Evolutionary conservation across 2,888 invertebrate genomes (phyloP).

Genomic region (Gerosis bhagava): DNA sequence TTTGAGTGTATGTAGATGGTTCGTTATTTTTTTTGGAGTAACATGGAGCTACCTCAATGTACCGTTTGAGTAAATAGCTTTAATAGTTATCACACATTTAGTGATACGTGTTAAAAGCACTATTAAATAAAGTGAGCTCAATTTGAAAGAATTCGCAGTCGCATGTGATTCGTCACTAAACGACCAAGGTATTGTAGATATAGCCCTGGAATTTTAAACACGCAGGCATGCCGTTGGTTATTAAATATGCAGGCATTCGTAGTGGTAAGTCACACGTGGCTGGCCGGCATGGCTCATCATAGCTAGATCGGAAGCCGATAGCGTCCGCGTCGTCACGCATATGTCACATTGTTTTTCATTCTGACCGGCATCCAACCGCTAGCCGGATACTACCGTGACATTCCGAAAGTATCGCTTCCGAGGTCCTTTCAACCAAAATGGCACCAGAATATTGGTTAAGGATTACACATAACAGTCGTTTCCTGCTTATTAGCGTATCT

Average conservation of each 20-base stretch:
- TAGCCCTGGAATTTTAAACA: conserved; percentile 8
- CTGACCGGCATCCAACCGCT: conserved; percentile 56
- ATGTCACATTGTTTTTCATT: conserved; percentile 50
- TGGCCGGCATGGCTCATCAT: conserved; percentile 34
- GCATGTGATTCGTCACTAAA: background rate
- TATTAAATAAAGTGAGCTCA: too few species aligned
- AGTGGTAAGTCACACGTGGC: conserved; percentile 23
- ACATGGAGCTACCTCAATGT: too few species aligned
- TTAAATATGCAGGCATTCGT: conserved; percentile 29
- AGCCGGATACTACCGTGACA: conserved; percentile 67
- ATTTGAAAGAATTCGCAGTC: too few species aligned
- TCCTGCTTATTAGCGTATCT: conserved; percentile 19
- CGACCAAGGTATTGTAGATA: background rate
- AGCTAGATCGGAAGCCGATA: conserved; percentile 67
- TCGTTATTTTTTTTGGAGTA: too few species aligned
- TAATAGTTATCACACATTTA: too few species aligned
- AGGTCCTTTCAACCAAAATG: conserved; percentile 28
- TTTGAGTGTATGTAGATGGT: too few species aligned
- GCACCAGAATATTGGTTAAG: conserved; percentile 25
- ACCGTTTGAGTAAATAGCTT: too few species aligned
- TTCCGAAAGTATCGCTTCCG: conserved; percentile 50
- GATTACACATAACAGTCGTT: conserved; percentile 29
- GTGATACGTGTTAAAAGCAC: too few species aligned
- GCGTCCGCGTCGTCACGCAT: conserved; percentile 52
- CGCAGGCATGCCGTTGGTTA: conserved; percentile 13